Evolutionary conservation across 2,797 vertebrate species (phyloP).

Genomic region (Loris lydekkerianus): DNA sequence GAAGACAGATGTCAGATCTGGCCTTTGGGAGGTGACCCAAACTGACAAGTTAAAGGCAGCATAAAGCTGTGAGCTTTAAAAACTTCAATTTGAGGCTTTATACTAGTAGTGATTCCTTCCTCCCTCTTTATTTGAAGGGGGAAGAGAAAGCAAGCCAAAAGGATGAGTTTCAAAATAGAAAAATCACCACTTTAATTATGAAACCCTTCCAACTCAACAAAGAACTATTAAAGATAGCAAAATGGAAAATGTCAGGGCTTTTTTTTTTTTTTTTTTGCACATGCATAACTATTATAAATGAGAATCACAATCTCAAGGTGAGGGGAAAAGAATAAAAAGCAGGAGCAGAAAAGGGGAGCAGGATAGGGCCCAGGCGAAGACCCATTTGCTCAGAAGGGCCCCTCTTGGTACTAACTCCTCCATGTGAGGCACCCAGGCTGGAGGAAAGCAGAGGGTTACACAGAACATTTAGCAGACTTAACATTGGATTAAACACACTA

Average conservation of each 20-base stretch:
- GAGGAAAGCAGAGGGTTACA: constrained; percentile 89
- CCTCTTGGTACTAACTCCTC: constrained; percentile 82
- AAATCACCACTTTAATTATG: constrained; percentile 73
- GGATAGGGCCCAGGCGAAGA: constrained; percentile 75
- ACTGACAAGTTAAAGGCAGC: constrained; percentile 69
- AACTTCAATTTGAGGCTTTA: constrained; percentile 61
- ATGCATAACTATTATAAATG: constrained; percentile 87
- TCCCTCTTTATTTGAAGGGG: constrained; percentile 5
- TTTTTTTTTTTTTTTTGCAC: constrained; percentile 80
- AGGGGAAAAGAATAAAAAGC: constrained; percentile 75
- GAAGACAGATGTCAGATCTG: constrained; percentile 49
- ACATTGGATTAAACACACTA: constrained; percentile 91
- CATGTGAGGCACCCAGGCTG: constrained; percentile 78
- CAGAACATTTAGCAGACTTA: constrained; percentile 91
- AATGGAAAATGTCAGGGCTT: constrained; percentile 81
- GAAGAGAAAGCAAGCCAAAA: constrained; percentile 63
- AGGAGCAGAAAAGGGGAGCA: constrained; percentile 71
- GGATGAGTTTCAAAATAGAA: constrained; percentile 74
- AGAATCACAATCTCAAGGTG: constrained; percentile 80
- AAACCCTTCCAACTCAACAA: constrained; percentile 75
- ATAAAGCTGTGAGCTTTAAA: constrained; percentile 79
- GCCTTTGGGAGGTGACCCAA: constrained; percentile 47
- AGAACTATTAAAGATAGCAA: constrained; percentile 83
- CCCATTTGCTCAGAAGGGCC: constrained; percentile 78
- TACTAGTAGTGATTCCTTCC: constrained; percentile 44